phyloP scores from a whole-genome alignment of 2,888 invertebrate genomes.

The Pseudoips prasinana region DNA sequence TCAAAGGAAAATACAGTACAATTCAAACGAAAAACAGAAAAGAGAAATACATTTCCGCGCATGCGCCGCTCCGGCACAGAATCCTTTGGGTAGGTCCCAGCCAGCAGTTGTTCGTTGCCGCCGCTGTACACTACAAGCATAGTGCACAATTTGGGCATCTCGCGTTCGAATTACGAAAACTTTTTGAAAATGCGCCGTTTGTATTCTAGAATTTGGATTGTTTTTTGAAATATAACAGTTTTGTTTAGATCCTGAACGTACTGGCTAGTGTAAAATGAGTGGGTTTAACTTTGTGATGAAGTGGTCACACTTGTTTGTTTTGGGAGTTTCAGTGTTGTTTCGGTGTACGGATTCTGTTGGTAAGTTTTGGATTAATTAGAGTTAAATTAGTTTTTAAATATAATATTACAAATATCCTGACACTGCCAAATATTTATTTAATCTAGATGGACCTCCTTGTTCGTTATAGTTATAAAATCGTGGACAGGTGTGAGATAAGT shows the following conservation, averaged over 20 bases:
- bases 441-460: too few species aligned
- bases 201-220: constrained; percentile 29
- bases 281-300: constrained; percentile 55
- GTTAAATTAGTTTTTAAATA: too few species aligned
- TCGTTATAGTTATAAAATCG: too few species aligned
- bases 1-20: constrained; percentile 48
- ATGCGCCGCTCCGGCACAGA: constrained; percentile 44
- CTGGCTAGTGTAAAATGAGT: constrained; percentile 34
- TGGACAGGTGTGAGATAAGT: too few species aligned
- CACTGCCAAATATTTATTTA: too few species aligned
- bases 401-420: too few species aligned
- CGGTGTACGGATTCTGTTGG: constrained; percentile 70
- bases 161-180: constrained; percentile 37
- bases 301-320: constrained; percentile 56
- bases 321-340: constrained; percentile 74
- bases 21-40: constrained; percentile 41
- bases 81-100: constrained; percentile 25
- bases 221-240: constrained; percentile 22
- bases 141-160: constrained; percentile 22
- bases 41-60: constrained; percentile 34
- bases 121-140: constrained; percentile 23
- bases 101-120: constrained; percentile 43
- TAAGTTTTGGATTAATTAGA: constrained; percentile 43
- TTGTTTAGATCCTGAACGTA: constrained; percentile 9
- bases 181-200: constrained; percentile 29